These are phyloP conservation scores for Chymomyza caudatula DNA, from an alignment of 2,888 invertebrate species.

Conservation along the genomic window DNA sequence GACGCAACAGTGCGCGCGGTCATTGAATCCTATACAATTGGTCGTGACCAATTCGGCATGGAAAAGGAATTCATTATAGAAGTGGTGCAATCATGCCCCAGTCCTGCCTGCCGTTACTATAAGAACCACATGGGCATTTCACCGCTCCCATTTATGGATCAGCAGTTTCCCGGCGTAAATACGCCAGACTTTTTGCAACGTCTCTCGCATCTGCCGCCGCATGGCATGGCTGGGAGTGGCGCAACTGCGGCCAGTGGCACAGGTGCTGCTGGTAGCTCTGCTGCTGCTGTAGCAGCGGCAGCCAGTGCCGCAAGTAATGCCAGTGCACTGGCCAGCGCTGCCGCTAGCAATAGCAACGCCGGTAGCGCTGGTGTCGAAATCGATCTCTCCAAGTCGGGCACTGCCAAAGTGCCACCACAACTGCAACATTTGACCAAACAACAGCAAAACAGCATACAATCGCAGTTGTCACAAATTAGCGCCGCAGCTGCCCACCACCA, in stretches of 20 bases:
- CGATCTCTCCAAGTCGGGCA: slow-evolving; percentile 72
- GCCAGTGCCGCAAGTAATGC: slow-evolving; percentile 38
- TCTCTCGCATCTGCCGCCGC: slow-evolving; percentile 77
- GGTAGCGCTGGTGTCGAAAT: slow-evolving; percentile 67
- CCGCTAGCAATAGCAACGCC: slow-evolving; percentile 35
- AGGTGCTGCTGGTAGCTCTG: slow-evolving; percentile 29
- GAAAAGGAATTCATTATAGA: slow-evolving; percentile 93
- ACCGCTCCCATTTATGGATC: slow-evolving; percentile 77
- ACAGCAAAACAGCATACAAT: slow-evolving; percentile 74
- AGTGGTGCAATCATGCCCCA: slow-evolving; percentile 92
- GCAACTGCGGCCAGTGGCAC: slow-evolving; percentile 37
- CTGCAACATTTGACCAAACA: slow-evolving; percentile 76
- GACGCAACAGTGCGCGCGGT: slow-evolving; percentile 91
- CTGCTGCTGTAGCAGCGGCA: slow-evolving; percentile 18
- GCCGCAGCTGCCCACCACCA: slow-evolving; percentile 74
- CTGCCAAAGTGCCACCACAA: slow-evolving; percentile 61
- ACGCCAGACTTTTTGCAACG: slow-evolving; percentile 86
- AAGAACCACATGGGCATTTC: slow-evolving; percentile 87
- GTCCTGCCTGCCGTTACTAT: slow-evolving; percentile 91
- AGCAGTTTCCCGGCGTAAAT: slow-evolving; percentile 75
- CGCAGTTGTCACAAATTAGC: slow-evolving; percentile 73
- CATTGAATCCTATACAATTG: slow-evolving; percentile 90
- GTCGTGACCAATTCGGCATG: slow-evolving; percentile 81
- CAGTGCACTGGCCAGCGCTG: slow-evolving; percentile 46
- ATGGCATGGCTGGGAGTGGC: slow-evolving; percentile 35